Conservation (phyloP, 2,797 vertebrate genomes). For the Pitangus sulphuratus region DNA sequence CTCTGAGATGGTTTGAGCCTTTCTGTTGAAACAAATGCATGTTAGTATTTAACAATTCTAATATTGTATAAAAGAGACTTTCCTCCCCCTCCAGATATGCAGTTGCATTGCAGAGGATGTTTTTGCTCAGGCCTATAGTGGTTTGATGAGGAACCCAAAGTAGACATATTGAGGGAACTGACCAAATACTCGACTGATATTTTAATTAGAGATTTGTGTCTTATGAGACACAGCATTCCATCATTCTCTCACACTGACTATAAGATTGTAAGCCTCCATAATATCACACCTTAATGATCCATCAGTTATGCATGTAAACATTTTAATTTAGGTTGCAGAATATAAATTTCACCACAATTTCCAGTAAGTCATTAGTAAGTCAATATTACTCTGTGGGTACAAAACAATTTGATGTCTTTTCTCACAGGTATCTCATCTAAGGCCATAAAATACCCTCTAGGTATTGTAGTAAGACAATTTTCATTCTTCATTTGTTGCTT, state of each 20-base stretch:
- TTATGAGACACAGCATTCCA: background rate
- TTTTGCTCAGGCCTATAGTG: background rate
- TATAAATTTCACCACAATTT: background rate
- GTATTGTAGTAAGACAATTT: background rate
- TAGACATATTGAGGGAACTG: background rate
- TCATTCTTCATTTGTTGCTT: background rate
- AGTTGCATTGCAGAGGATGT: background rate
- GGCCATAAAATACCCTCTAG: background rate
- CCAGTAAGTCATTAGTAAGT: background rate
- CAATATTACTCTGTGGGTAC: background rate
- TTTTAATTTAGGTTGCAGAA: background rate
- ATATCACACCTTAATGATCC: background rate
- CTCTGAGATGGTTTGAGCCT: background rate
- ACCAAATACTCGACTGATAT: background rate
- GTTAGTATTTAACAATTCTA: background rate
- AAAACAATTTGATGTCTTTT: background rate
- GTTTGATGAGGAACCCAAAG: background rate
- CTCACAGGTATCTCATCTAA: background rate
- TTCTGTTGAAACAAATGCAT: background rate
- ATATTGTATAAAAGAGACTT: background rate
- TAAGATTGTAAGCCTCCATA: background rate
- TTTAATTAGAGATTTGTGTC: background rate
- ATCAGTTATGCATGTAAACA: background rate
- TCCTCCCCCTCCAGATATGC: rapidly evolving
- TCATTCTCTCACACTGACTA: background rate